Evolutionary conservation across 2,888 invertebrate genomes (phyloP).

Genomic region (Drosophila buzzatii): DNA sequence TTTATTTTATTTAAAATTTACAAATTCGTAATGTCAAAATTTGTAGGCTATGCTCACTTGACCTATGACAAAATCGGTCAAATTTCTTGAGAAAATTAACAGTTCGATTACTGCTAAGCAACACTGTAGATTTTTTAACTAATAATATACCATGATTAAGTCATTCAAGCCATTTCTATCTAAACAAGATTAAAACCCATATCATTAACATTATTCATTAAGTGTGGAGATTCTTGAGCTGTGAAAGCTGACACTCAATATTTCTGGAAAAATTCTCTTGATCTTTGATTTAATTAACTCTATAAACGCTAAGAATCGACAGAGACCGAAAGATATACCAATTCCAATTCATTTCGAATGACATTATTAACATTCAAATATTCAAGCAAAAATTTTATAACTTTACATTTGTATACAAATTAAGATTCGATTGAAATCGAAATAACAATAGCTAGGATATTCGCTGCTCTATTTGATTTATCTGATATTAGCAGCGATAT

Average conservation of each 20-base stretch:
- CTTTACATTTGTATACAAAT: neutral
- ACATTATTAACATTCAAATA: neutral
- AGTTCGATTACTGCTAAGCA: too few relatives aligned
- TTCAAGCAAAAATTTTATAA: neutral
- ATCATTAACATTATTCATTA: neutral
- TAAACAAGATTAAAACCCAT: neutral
- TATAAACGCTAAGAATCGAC: neutral
- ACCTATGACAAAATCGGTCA: too few relatives aligned
- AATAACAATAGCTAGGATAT: too few relatives aligned
- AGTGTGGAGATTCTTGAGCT: neutral
- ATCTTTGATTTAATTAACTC: neutral
- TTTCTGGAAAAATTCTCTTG: neutral
- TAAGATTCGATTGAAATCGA: neutral
- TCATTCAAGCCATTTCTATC: neutral
- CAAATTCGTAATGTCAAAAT: too few relatives aligned
- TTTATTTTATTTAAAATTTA: too few relatives aligned
- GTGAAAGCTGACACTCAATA: neutral
- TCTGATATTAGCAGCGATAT: too few relatives aligned
- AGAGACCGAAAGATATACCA: neutral
- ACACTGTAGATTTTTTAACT: neutral
- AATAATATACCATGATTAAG: neutral
- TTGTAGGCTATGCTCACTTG: too few relatives aligned
- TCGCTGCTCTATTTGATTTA: neutral
- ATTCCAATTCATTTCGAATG: neutral
- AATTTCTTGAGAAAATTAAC: neutral